Evolutionary conservation across 2,888 invertebrate genomes (phyloP), one percentile per base, ranked within the genome.

Genomic region (Rhamnusium bicolor): DNA sequence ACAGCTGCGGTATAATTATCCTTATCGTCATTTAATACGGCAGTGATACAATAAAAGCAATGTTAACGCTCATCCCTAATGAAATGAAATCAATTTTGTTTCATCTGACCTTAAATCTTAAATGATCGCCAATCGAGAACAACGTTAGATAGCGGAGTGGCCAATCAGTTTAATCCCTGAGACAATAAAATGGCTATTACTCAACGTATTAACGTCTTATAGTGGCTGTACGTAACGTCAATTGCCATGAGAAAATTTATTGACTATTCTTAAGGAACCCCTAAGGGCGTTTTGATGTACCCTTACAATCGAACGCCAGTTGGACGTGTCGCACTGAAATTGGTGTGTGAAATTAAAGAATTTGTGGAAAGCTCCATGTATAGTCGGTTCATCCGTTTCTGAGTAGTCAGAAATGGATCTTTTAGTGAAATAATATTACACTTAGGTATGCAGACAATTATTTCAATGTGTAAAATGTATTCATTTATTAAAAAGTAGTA

Each of bases 171-270:
- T 51, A 51, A 19, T 51, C 19, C 51, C 19, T 12, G 18, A 18
- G 7, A 51, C 51, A 51, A 51, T 18, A 19, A 51, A 51, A 51
- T 19, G 19, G 18, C 51, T 51, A 51, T 51, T 51, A 51, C 19
- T 19, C 19, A 51, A 51, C 51, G 18, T 51, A 51, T 51, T 51
- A 51, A 18, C 19, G 51, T 51, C 51, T 16, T 51, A 51, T 51
- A 51, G 18, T 12, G 51, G 51, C 51, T 51, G 2, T 51, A 51
- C 7, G 19, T 51, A 19, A 18, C 19, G 12, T 51, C 51, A 19
- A 51, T 51, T 51, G 19, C 51, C 19, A 12, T 10, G 51, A 19
- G 51, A 51, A 8, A 18, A 51, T 51, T 51, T 51, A 51, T 51
- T 12, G 19, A 19, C 18, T 51, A 16, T 18, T 19, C 49, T 51